These are phyloP conservation scores for Pyrrhosoma nymphula DNA, from an alignment of 2,888 invertebrate genomes.

Conservation along the genomic window DNA sequence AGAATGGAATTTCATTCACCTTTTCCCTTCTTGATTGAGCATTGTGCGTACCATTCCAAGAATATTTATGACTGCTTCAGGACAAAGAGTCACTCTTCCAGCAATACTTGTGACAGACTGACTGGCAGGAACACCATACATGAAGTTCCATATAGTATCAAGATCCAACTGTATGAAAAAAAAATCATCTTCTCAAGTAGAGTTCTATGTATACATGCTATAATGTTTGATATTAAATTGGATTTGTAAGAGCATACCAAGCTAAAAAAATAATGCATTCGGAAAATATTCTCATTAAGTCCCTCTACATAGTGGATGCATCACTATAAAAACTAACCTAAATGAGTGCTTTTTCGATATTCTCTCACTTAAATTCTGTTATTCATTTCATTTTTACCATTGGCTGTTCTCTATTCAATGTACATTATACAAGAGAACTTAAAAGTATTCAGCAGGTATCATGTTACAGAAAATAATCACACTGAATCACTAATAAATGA, in stretches of 20 bases:
- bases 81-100: constrained; percentile 88
- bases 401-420: background rate
- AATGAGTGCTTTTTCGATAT: background rate
- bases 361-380: background rate
- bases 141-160: constrained; percentile 95
- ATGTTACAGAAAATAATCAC: background rate
- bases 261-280: background rate
- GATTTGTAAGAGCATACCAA: background rate
- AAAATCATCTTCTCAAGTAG: background rate
- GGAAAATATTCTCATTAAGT: background rate
- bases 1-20: constrained; percentile 69
- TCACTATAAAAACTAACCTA: background rate
- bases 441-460: background rate
- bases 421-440: background rate
- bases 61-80: constrained; percentile 94
- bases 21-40: constrained; percentile 80
- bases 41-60: constrained; percentile 91
- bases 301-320: background rate
- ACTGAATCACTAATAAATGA: background rate
- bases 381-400: background rate
- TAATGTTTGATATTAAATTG: background rate
- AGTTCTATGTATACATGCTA: background rate
- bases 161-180: constrained; percentile 80
- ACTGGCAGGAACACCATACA: constrained; percentile 89
- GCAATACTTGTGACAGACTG: constrained; percentile 83